phyloP scores from a whole-genome alignment of 2,797 vertebrate species.

The Lophius americanus region DNA sequence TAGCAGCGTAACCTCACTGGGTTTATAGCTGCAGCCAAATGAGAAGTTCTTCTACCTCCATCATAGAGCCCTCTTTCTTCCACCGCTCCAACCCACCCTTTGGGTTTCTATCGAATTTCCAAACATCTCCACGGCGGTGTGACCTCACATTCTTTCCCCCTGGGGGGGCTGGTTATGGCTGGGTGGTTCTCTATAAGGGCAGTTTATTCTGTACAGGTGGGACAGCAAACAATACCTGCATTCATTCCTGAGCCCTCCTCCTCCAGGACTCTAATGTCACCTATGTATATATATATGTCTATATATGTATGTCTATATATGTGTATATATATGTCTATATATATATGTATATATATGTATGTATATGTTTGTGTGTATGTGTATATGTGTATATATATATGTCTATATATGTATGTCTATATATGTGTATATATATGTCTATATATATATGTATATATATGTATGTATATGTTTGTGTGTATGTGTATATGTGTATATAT shows the following conservation, averaged over 20 bases:
- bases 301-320: no score
- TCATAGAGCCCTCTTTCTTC: conserved; percentile 41
- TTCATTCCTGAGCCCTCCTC: conserved; percentile 62
- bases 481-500: no score
- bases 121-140: conserved; percentile 52
- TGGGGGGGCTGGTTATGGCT: conserved; percentile 41
- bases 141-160: conserved; percentile 70
- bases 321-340: no score
- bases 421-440: no score
- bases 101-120: conserved; percentile 58
- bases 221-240: conserved; percentile 64
- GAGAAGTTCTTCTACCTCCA: conserved; percentile 40
- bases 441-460: no score
- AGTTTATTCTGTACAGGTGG: conserved; percentile 72
- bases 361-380: no score
- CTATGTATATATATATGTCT: no score
- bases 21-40: conserved; percentile 55
- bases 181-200: conserved; percentile 61
- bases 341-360: no score
- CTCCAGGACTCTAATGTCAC: conserved; percentile 43
- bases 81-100: conserved; percentile 30
- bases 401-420: no score
- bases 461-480: no score
- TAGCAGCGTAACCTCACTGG: conserved; percentile 27
- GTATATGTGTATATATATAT: no score